phyloP scores from a whole-genome alignment of 2,888 invertebrate genomes.

The Hydrotaea cyrtoneurina region DNA sequence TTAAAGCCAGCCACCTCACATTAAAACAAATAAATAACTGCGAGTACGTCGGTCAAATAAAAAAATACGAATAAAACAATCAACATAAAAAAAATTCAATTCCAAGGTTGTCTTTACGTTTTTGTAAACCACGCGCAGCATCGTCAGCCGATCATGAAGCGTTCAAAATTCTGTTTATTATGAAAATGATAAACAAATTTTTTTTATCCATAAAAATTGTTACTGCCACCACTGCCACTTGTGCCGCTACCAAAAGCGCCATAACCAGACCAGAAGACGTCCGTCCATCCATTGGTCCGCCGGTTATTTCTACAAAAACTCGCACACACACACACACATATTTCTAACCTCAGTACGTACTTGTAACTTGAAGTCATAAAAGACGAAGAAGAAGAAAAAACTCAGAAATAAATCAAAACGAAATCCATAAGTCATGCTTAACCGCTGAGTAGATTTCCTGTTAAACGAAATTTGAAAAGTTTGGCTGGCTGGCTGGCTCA shows the following conservation, averaged over 20 bases:
- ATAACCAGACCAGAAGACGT: background rate
- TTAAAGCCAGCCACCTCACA: conserved; percentile 15
- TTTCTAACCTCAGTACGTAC: background rate
- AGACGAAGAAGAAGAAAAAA: background rate
- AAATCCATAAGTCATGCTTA: conserved; percentile 54
- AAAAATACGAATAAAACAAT: background rate
- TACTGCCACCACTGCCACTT: conserved; percentile 25
- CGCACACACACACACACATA: background rate
- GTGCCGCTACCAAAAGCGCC: conserved; percentile 1
- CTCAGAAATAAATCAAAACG: conserved; percentile 26
- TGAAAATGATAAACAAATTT: conserved; percentile 45
- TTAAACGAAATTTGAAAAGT: conserved; percentile 47
- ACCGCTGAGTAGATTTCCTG: conserved; percentile 56
- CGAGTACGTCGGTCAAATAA: background rate
- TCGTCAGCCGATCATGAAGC: conserved; percentile 9
- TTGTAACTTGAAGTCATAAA: conserved; percentile 21
- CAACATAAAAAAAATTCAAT: conserved; percentile 25
- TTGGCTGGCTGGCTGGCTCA: conserved; percentile 32
- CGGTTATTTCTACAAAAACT: background rate
- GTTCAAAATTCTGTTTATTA: conserved; percentile 30
- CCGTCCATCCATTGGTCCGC: background rate
- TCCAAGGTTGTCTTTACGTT: conserved; percentile 42
- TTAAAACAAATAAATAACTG: conserved; percentile 28
- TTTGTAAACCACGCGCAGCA: background rate
- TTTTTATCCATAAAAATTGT: conserved; percentile 8